Conservation (phyloP, 2,797 vertebrate species). For the Odontamblyopus lacepedii region DNA sequence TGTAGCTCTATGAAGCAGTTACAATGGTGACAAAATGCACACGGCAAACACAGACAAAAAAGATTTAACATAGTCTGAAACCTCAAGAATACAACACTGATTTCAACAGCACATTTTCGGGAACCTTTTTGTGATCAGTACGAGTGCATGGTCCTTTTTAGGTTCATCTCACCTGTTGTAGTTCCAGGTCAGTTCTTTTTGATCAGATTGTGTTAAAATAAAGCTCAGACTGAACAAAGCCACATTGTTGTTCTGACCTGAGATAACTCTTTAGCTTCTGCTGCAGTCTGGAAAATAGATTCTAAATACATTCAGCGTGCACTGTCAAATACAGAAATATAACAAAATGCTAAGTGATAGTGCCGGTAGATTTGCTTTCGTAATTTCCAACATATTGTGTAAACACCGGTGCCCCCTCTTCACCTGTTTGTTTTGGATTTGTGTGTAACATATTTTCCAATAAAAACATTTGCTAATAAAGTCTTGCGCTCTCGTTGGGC, state of each 20-base stretch:
- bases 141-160: too few relatives aligned
- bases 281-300: neutral
- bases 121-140: too few relatives aligned
- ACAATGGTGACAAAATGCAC: too few relatives aligned
- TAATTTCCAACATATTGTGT: conserved; percentile 25
- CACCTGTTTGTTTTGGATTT: conserved; percentile 49
- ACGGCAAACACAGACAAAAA: too few relatives aligned
- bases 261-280: neutral
- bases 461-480: conserved; percentile 68
- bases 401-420: conserved; percentile 12
- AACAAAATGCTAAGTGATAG: conserved; percentile 13
- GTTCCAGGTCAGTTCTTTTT: too few relatives aligned
- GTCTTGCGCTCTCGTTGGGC: conserved; percentile 35
- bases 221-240: neutral
- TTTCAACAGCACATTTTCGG: too few relatives aligned
- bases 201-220: too few relatives aligned
- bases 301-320: neutral
- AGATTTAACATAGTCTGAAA: too few relatives aligned
- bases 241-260: conserved; percentile 9
- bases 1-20: too few relatives aligned
- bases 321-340: conserved; percentile 11
- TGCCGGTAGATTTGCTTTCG: conserved; percentile 3
- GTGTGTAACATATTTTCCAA: conserved; percentile 64
- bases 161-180: too few relatives aligned
- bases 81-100: too few relatives aligned